Evolutionary conservation across 2,113 vertebrate genomes (phyloP), one percentile per base, ranked within the genome.

Genomic region (Forbesichthys agassizii): DNA sequence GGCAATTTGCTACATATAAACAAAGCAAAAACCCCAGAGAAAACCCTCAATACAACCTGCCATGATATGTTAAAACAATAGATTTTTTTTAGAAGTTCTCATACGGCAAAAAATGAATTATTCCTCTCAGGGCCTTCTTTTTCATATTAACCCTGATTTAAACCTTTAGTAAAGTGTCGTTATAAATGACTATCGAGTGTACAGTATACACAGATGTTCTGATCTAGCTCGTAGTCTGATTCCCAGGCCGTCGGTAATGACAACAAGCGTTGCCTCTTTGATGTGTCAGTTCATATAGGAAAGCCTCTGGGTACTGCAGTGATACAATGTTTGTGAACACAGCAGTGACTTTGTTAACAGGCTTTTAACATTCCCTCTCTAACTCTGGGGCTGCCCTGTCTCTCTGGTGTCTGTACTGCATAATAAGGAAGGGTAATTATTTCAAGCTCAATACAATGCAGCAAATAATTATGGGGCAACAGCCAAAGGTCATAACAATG

Each of bases 261-360:
- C 49, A 69, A 54, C 61, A 64, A 69, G 59, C 72, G 62, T 63
- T 4, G 36, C 74, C 66, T 73, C 56, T 83, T 58, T 77, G 51
- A 81, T 68, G 74, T 77, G 74, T 78, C 79, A 47, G 14, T 63
- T 75, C 27, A 74, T 65, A 61, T 75, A 1, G 18, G 49, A 67
- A 46, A 52, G 54, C 73, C 16, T 5, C 54, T 5, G 64, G 72
- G 59, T 59, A 20, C 69, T 79, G 12, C 64, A 6, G 16, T 14
- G 0, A 61, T 12, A 54, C 48, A 4, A 61, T 81, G 71, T 72
- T 75, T 77, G 61, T 81, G 59, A 79, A 69, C 73, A 71, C 68
- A 64, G 64, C 75, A 67, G 59, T 68, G 69, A 73, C 78, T 77
- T 73, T 80, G 71, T 83, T 81, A 73, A 75, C 48, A 82, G 65